These are phyloP conservation scores for Smutsia gigantea DNA, from an alignment of 2,797 vertebrate genomes.

Conservation along the genomic window DNA sequence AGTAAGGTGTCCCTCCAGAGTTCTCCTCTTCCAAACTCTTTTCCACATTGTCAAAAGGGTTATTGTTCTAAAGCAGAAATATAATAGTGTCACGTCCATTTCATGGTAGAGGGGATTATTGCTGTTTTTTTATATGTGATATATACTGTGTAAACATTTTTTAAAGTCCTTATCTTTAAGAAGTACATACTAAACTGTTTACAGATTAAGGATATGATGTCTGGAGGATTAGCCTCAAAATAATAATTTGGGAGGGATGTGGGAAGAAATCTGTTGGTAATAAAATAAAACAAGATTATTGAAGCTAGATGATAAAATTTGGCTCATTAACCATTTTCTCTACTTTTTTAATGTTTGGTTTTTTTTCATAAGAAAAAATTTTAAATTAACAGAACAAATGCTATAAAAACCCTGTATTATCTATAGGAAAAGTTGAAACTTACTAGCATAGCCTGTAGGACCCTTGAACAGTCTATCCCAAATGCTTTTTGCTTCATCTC, in stretches of 20 bases:
- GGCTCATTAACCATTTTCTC: not conserved
- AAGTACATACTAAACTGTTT: not conserved
- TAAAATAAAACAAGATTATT: not conserved
- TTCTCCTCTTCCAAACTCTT: not conserved
- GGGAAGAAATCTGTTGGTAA: not conserved
- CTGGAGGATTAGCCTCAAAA: not conserved
- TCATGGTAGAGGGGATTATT: not conserved
- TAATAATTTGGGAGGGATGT: not conserved
- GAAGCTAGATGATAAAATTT: not conserved
- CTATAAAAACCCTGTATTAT: not conserved
- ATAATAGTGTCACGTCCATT: not conserved
- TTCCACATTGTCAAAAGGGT: not conserved
- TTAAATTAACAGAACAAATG: not conserved
- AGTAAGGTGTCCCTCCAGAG: not conserved
- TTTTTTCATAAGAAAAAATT: slow-evolving; percentile 29
- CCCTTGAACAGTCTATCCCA: not conserved
- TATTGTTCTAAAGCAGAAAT: not conserved
- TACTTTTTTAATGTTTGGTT: not conserved
- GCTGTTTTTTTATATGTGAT: not conserved
- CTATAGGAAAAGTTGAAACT: not conserved
- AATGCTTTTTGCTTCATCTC: not conserved
- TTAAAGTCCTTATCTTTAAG: not conserved
- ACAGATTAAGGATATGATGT: not conserved
- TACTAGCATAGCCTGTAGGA: not conserved
- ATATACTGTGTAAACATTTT: not conserved